phyloP scores from a whole-genome alignment of 2,888 invertebrate genomes.

The Pachycephus smyrnensis region DNA sequence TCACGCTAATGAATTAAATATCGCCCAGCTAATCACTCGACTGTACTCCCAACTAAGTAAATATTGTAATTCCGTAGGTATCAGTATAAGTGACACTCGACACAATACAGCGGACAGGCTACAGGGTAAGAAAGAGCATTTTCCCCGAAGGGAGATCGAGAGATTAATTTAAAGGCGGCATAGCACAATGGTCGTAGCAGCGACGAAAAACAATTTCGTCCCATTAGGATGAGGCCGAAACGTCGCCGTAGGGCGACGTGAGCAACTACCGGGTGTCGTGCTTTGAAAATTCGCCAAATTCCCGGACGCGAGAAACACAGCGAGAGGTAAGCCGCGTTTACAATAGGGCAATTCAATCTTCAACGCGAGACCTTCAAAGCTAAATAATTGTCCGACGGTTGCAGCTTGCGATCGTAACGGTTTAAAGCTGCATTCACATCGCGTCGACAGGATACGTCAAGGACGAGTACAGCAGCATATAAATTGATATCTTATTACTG shows the following conservation, averaged over 20 bases:
- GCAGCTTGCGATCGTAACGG: not conserved
- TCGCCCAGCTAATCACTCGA: not conserved
- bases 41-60: not conserved
- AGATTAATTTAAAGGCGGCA: slow-evolving; percentile 35
- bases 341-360: not conserved
- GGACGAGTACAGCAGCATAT: not conserved
- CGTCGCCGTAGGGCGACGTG: not conserved
- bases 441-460: not conserved
- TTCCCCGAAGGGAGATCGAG: slow-evolving; percentile 24
- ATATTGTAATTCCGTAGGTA: not conserved
- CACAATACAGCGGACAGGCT: not conserved
- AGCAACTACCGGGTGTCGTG: not conserved
- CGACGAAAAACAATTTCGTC: slow-evolving; percentile 42
- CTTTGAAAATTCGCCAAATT: not conserved
- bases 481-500: not conserved
- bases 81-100: not conserved
- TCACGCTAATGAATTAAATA: not conserved
- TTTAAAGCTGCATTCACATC: not conserved
- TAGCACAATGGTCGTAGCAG: slow-evolving; percentile 19
- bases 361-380: not conserved
- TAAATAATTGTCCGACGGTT: not conserved
- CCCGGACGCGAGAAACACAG: not conserved
- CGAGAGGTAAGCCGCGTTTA: not conserved
- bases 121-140: slow-evolving; percentile 25
- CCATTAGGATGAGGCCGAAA: slow-evolving; percentile 31